Conservation (phyloP, 1,140 invertebrate species). For the Drosophila littoralis region DNA sequence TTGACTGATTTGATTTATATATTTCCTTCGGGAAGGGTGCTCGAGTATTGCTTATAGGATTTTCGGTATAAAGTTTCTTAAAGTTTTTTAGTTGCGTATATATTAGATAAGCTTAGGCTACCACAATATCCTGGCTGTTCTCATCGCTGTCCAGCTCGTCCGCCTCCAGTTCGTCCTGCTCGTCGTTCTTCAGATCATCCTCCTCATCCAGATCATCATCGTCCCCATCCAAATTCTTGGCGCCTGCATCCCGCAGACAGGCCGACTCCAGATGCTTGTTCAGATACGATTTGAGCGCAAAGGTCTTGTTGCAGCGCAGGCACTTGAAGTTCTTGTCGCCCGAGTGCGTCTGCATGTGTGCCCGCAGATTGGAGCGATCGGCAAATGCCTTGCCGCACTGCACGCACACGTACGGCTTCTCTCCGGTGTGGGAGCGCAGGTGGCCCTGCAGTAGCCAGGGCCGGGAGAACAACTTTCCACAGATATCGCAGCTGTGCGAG, state of each 20-base stretch:
- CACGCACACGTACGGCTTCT: conserved; percentile 88
- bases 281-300: conserved; percentile 98
- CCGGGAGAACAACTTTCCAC: conserved; percentile 96
- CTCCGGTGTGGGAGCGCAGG: conserved; percentile 88
- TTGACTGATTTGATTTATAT: conserved; percentile 54
- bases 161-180: conserved; percentile 54
- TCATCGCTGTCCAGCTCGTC: conserved; percentile 77
- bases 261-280: conserved; percentile 98
- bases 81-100: conserved; percentile 12
- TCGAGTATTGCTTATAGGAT: conserved; percentile 79
- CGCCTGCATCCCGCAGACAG: conserved; percentile 86
- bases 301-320: conserved; percentile 94
- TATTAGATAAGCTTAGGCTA: conserved; percentile 64
- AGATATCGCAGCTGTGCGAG: conserved; percentile 96
- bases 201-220: conserved; percentile 53
- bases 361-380: conserved; percentile 92
- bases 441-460: conserved; percentile 96
- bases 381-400: conserved; percentile 89
- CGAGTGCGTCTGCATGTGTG: conserved; percentile 97
- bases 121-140: conserved; percentile 84
- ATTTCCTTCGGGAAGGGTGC: conserved; percentile 66
- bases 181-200: conserved; percentile 20
- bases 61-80: conserved; percentile 64
- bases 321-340: conserved; percentile 96
- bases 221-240: conserved; percentile 44